Conservation (phyloP, 2,113 vertebrate genomes). For the Syngnathus scovelli region DNA sequence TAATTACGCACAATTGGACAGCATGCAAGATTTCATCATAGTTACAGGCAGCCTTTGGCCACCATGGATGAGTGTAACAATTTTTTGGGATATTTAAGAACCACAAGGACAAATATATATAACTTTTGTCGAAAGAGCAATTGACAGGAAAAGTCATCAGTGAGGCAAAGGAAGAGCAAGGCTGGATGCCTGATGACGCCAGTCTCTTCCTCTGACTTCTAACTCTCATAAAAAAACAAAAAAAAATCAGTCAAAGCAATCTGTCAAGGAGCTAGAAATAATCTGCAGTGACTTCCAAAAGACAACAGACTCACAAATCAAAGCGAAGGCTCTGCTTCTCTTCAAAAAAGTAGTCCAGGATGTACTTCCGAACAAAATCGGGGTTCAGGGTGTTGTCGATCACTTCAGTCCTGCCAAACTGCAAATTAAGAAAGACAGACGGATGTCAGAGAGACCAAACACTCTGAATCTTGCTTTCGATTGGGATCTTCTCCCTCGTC, state of each 20-base stretch:
- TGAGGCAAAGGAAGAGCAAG: background rate
- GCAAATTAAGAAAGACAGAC: slow-evolving; percentile 25
- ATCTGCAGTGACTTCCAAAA: slow-evolving; percentile 9
- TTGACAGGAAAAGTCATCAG: background rate
- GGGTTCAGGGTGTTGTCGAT: slow-evolving; percentile 94
- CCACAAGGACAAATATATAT: background rate
- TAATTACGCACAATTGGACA: slow-evolving; percentile 10
- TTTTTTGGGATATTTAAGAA: background rate
- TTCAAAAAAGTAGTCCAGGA: slow-evolving; percentile 93
- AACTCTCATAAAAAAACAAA: background rate
- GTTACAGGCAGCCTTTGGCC: slow-evolving; percentile 1
- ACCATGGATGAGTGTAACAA: background rate
- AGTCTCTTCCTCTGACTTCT: background rate
- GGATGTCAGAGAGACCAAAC: slow-evolving; percentile 17
- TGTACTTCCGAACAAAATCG: slow-evolving; percentile 90
- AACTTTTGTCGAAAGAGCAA: background rate
- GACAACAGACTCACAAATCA: slow-evolving; percentile 83
- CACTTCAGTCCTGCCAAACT: slow-evolving; percentile 92
- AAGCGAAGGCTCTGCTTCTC: slow-evolving; percentile 94
- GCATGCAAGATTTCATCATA: background rate
- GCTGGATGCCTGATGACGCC: background rate
- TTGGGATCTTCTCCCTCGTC: background rate
- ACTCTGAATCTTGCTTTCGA: background rate
- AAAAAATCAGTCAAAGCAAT: background rate
- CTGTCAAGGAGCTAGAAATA: background rate